Base-by-base conservation (phyloP, 2,797 vertebrate genomes). In the Enteromius argenteus region DNA sequence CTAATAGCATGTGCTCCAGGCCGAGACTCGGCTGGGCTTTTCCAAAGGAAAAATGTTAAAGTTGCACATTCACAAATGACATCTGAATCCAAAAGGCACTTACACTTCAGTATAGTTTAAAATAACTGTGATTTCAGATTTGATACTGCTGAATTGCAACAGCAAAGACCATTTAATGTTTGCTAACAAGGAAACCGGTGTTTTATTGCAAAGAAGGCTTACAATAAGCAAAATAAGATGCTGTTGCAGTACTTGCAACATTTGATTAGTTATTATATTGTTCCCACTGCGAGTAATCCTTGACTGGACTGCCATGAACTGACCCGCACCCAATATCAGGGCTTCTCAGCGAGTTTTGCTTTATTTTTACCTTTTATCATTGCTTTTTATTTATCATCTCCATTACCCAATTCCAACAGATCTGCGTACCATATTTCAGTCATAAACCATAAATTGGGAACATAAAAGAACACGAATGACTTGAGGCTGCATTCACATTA, bases 181-280 rank as follows among this genome's bases (percentile, higher is more conserved):
- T 14, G 21, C 80, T 64, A 39, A 74, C 58, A 80, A 73, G 58
- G 4, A 67, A 64, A 39, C 58, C 66, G 44, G 64, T 62, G 37
- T 56, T 66, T 51, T n/a, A 46, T 75, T 67, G 69, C 83, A 85
- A 49, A 82, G 69, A 58, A 23, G 39, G 68, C 62, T 68, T 37
- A 62, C 32, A n/a, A 81, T 81, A 21, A 74, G 56, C 21, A 74
- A 64, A 49, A 14, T 37, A 13, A 72, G 51, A 62, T 9, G 1
- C 1, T 14, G 30, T 37, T 46, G 19, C 56, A 23, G 49, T 37
- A 14, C 7, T 13, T 58, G 35, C 21, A 39, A 58, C 5, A 23
- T 51, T 44, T 30, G 39, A 62, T 78, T 30, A 39, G 27, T 82
- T 81, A 49, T 51, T n/a, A 30, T 44, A 60, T 42, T 19, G 21